phyloP scores from a whole-genome alignment of 2,797 vertebrate species.

The Peromyscus aztecus region DNA sequence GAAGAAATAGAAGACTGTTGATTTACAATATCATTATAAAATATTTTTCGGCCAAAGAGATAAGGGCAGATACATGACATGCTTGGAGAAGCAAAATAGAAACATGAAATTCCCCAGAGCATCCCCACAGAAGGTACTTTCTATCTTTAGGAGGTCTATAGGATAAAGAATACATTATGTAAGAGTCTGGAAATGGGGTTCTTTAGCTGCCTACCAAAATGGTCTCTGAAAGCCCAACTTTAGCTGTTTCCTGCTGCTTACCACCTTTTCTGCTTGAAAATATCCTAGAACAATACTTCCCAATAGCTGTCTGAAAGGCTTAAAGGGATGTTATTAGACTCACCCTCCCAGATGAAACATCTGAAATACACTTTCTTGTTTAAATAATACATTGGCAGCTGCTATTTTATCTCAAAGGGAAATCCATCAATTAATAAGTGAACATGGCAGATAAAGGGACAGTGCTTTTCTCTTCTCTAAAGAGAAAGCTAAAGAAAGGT shows the following conservation, averaged over 20 bases:
- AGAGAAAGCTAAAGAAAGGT: constrained; percentile 64
- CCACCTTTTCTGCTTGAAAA: constrained; percentile 49
- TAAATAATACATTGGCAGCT: constrained; percentile 73
- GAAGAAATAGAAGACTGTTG: not conserved
- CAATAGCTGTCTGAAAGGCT: constrained; percentile 51
- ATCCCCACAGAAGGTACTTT: not conserved
- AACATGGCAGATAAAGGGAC: constrained; percentile 79
- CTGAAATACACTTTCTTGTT: constrained; percentile 71
- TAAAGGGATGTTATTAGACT: constrained; percentile 55
- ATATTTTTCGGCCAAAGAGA: not conserved
- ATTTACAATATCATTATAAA: not conserved
- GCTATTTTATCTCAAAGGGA: constrained; percentile 78
- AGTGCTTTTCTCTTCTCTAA: constrained; percentile 72
- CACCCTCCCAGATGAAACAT: constrained; percentile 59
- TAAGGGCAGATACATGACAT: not conserved
- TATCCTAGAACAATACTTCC: constrained; percentile 33
- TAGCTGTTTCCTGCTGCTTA: not conserved
- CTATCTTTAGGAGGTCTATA: not conserved
- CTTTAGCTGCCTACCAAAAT: not conserved
- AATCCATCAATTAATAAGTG: constrained; percentile 80
- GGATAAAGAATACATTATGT: not conserved
- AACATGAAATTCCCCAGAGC: not conserved
- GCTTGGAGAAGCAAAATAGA: not conserved
- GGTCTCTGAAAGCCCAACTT: not conserved
- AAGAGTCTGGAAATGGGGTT: not conserved